A percentile compares a stretch with the other conserved stretches of the same genome.
phyloP scores from a whole-genome alignment of 2,888 invertebrate genomes.

The Andrena fulva region DNA sequence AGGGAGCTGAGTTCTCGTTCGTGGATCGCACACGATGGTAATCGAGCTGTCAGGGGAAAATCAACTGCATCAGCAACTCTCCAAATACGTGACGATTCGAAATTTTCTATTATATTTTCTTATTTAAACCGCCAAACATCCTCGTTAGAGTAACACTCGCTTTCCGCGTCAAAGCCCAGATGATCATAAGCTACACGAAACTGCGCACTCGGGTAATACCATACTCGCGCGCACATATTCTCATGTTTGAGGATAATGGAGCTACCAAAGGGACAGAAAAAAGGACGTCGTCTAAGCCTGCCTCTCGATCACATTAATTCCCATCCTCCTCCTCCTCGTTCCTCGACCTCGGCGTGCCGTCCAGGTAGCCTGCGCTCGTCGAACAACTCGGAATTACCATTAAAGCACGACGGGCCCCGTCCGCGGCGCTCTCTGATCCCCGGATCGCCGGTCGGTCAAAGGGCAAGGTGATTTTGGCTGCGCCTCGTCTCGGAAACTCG shows the following conservation, averaged over 20 bases:
- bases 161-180: neutral
- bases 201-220: neutral
- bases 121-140: neutral
- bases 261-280: neutral
- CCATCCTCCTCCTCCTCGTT: too few species aligned
- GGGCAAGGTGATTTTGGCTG: slow-evolving; percentile 26
- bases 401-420: neutral
- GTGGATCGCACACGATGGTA: neutral
- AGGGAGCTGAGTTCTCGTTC: neutral
- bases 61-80: too few species aligned
- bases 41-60: neutral
- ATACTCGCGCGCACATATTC: too few species aligned
- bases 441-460: slow-evolving; percentile 17
- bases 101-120: too few species aligned
- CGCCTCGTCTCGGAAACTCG: slow-evolving; percentile 53
- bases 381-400: neutral
- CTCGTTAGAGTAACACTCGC: neutral
- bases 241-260: neutral
- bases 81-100: too few species aligned
- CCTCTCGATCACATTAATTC: neutral
- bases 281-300: neutral
- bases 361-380: neutral
- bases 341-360: too few species aligned
- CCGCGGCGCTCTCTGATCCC: neutral
- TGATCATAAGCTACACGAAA: neutral